phyloP scores from a whole-genome alignment of 2,888 invertebrate species.

The Caenorhabditis virilis region DNA sequence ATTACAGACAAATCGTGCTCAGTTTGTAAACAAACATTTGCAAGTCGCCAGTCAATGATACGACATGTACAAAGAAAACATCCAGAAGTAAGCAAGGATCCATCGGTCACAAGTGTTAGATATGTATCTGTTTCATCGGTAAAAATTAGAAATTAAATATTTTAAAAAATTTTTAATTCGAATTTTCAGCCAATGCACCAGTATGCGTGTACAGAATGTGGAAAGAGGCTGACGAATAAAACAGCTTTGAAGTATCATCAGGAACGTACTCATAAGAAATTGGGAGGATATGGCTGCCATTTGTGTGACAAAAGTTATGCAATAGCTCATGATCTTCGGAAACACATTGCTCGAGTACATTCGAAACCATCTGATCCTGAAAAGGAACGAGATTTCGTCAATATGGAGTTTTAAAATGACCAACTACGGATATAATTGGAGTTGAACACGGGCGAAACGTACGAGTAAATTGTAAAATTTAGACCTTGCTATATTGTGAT shows the following conservation, averaged over 20 bases:
- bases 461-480: too few relatives aligned
- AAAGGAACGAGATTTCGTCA: too few relatives aligned
- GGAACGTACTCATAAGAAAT: conserved; percentile 29
- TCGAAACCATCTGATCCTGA: too few relatives aligned
- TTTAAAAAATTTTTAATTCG: conserved; percentile 1
- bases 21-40: conserved; percentile 37
- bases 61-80: conserved; percentile 46
- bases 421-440: too few relatives aligned
- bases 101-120: conserved; percentile 17
- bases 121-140: conserved; percentile 42
- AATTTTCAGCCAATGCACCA: conserved; percentile 41
- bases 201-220: conserved; percentile 40
- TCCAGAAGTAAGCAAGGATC: conserved; percentile 36
- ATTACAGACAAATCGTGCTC: conserved; percentile 37
- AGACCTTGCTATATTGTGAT: too few relatives aligned
- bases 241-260: conserved; percentile 34
- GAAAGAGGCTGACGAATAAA: conserved; percentile 39
- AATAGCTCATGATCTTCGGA: conserved; percentile 36
- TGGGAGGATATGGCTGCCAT: conserved; percentile 13
- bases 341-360: conserved; percentile 15
- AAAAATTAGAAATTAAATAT: conserved; percentile 1
- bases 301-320: conserved; percentile 35
- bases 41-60: conserved; percentile 43
- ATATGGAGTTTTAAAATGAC: too few relatives aligned
- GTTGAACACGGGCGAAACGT: too few relatives aligned